Conservation (phyloP, 2,797 vertebrate species). For the Tragelaphus eurycerus region DNA sequence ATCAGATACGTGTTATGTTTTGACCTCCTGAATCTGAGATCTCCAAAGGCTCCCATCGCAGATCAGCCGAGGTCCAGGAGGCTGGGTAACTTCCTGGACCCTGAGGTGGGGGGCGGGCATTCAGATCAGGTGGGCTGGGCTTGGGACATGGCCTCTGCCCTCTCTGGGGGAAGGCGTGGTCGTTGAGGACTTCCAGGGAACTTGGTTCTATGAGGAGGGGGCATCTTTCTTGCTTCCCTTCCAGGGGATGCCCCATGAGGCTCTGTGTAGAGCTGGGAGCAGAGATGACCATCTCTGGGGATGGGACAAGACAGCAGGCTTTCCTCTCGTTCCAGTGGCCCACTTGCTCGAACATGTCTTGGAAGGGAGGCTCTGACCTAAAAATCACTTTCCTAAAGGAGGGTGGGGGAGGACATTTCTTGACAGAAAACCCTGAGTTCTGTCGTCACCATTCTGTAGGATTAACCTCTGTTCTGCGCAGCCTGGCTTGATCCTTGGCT, state of each 20-base stretch:
- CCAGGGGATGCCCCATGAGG: no score
- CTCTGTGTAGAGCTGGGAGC: accelerated
- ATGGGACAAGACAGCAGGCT: neutral
- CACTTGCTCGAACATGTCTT: neutral
- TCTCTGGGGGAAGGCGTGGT: neutral
- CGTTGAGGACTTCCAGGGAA: neutral
- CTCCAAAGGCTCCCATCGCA: accelerated
- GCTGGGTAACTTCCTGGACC: neutral
- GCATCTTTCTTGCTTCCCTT: neutral
- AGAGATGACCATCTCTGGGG: neutral
- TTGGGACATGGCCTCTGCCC: neutral
- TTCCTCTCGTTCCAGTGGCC: neutral
- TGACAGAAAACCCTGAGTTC: neutral
- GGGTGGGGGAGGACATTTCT: no score
- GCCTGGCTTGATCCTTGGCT: neutral
- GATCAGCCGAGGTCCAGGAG: neutral
- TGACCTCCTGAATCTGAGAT: neutral
- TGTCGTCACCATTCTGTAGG: neutral
- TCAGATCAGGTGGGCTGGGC: neutral
- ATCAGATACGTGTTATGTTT: accelerated
- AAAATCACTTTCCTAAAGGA: neutral
- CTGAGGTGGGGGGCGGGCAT: neutral
- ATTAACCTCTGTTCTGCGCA: no score
- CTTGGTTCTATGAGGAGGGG: neutral
- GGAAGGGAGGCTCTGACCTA: no score